phyloP scores from a whole-genome alignment of 2,113 vertebrate genomes.

The Salvelinus alpinus region DNA sequence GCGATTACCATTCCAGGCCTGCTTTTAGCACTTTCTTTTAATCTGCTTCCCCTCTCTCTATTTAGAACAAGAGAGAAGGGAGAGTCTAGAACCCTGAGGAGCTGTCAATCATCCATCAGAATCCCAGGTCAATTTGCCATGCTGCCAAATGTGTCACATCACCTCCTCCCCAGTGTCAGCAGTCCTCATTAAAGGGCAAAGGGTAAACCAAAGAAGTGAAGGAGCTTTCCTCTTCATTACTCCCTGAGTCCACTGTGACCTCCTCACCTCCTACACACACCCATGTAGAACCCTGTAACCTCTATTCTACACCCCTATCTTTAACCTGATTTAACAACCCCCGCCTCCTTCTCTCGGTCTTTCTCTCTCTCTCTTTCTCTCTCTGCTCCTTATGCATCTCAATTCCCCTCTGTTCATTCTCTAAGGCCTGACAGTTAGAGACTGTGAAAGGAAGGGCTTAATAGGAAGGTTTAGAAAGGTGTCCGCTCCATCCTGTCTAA shows the following conservation, averaged over 20 bases:
- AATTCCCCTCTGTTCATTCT: not conserved
- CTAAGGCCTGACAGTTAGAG: constrained; percentile 28
- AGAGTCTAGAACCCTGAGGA: constrained; percentile 48
- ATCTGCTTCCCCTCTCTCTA: not conserved
- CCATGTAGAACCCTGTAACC: constrained; percentile 4
- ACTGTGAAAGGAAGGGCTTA: constrained; percentile 32
- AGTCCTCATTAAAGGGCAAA: constrained; percentile 75
- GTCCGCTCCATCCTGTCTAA: constrained; percentile 14
- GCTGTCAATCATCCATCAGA: constrained; percentile 71
- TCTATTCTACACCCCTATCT: too few relatives aligned
- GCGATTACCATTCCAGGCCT: constrained; percentile 46
- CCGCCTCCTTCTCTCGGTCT: not conserved
- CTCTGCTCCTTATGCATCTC: not conserved
- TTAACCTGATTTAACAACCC: constrained; percentile 4
- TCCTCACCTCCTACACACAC: constrained; percentile 39
- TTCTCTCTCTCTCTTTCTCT: not conserved
- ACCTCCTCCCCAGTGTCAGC: constrained; percentile 62
- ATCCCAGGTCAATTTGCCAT: constrained; percentile 70
- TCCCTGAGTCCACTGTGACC: constrained; percentile 57
- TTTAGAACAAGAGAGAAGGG: not conserved
- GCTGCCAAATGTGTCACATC: constrained; percentile 68
- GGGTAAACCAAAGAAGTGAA: constrained; percentile 75
- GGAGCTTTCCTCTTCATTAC: constrained; percentile 66
- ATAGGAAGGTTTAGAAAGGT: constrained; percentile 26
- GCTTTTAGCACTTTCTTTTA: constrained; percentile 18